phyloP scores from a whole-genome alignment of 1,140 invertebrate genomes.

The Epicauta chinensis region DNA sequence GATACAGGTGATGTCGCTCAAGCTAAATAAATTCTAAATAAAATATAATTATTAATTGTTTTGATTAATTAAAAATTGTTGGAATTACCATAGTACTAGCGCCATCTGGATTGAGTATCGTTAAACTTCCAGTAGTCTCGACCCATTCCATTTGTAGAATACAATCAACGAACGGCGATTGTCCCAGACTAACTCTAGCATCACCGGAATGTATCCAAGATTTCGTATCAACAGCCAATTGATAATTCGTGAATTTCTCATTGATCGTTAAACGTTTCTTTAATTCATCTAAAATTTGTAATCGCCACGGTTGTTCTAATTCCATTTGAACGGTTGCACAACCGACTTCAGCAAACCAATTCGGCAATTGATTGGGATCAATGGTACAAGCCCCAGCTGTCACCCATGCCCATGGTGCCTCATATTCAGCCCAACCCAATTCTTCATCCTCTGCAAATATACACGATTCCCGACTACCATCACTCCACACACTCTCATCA shows the following conservation, averaged over 20 bases:
- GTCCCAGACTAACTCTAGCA: slow-evolving; percentile 60
- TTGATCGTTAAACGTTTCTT: slow-evolving; percentile 47
- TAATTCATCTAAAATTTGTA: slow-evolving; percentile 63
- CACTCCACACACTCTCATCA: slow-evolving; percentile 70
- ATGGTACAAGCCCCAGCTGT: slow-evolving; percentile 71
- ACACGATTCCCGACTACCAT: slow-evolving; percentile 61
- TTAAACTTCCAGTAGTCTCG: slow-evolving; percentile 63
- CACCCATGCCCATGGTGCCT: slow-evolving; percentile 66
- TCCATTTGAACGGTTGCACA: slow-evolving; percentile 53
- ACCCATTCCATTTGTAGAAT: slow-evolving; percentile 77
- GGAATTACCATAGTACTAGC: slow-evolving; percentile 59
- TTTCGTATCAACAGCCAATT: slow-evolving; percentile 69
- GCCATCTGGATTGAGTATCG: slow-evolving; percentile 68
- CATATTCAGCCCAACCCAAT: slow-evolving; percentile 67
- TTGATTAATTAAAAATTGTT: neutral
- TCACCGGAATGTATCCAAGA: slow-evolving; percentile 78
- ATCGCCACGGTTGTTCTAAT: slow-evolving; percentile 66
- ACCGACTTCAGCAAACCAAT: slow-evolving; percentile 60
- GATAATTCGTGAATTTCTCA: slow-evolving; percentile 37
- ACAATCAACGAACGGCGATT: slow-evolving; percentile 61
- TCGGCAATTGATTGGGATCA: slow-evolving; percentile 61
- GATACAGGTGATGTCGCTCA: slow-evolving; percentile 68
- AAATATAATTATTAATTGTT: neutral
- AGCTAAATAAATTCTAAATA: slow-evolving; percentile 51
- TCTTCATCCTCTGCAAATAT: slow-evolving; percentile 71